Conservation (phyloP, 1,140 invertebrate species). For the Neotoxoptera formosana region DNA sequence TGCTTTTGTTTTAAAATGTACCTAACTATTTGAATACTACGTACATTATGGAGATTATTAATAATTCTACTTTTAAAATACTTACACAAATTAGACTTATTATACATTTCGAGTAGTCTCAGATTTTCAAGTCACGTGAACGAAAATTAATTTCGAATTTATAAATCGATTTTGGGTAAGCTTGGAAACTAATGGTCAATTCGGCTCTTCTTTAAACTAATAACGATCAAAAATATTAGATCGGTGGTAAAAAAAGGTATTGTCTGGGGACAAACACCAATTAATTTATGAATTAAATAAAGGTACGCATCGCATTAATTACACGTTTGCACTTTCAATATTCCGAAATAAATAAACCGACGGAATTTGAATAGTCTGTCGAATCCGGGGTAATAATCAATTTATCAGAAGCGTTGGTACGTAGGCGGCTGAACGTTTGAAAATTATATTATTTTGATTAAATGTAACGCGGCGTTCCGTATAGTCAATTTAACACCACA, state of each 20-base stretch:
- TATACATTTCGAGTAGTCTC: background rate
- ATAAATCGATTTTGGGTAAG: background rate
- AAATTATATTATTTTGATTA: background rate
- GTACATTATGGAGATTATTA: background rate
- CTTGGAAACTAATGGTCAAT: background rate
- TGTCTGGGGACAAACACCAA: background rate
- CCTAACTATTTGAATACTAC: background rate
- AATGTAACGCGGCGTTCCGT: background rate
- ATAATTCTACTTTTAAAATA: background rate
- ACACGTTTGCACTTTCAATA: background rate
- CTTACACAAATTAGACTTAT: background rate
- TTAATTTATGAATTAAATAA: background rate
- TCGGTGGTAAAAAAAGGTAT: background rate
- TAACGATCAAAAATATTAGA: background rate
- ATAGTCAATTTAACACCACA: slow-evolving; percentile 13
- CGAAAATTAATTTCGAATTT: background rate
- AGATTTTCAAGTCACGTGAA: background rate
- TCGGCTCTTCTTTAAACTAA: background rate
- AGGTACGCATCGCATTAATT: background rate
- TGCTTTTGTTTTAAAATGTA: background rate
- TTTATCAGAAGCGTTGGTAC: background rate
- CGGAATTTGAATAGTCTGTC: background rate
- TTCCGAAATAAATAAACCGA: background rate
- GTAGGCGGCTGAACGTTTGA: background rate
- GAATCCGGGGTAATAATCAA: background rate